Conservation (phyloP, 2,888 invertebrate species). For the Gonocerus acuteangulatus region DNA sequence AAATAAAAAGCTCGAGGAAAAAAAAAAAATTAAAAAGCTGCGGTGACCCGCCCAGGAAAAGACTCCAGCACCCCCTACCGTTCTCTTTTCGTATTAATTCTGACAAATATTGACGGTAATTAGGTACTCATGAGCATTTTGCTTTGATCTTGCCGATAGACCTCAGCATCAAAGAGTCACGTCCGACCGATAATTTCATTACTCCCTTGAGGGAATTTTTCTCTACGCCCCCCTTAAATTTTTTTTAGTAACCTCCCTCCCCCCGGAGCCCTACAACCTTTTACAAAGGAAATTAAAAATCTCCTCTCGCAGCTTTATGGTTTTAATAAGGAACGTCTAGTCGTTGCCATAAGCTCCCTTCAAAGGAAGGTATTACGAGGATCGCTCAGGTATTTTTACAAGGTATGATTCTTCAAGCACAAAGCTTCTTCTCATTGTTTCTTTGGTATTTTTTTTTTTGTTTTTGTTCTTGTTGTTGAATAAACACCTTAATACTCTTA, state of each 20-base stretch:
- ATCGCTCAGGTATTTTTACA: not conserved
- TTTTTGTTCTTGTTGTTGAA: not conserved
- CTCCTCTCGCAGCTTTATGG: constrained; percentile 28
- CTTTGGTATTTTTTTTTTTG: not conserved
- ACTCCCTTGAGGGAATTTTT: not conserved
- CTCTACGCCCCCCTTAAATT: too few species aligned
- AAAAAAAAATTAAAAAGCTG: not conserved
- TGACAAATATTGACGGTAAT: constrained; percentile 27
- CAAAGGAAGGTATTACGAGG: not conserved
- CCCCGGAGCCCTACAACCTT: too few species aligned
- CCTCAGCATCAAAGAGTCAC: not conserved
- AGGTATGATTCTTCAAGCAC: not conserved
- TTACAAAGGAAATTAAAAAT: constrained; percentile 35
- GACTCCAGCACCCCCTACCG: not conserved
- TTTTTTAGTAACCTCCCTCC: too few species aligned
- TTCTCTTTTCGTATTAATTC: constrained; percentile 26
- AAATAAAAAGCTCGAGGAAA: not conserved
- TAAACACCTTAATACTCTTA: too few species aligned
- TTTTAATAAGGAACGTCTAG: constrained; percentile 31
- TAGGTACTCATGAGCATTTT: not conserved
- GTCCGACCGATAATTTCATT: not conserved
- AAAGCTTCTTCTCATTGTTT: not conserved
- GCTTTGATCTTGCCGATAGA: not conserved
- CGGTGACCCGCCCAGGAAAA: too few species aligned
- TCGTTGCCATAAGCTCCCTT: not conserved